Base-by-base conservation (phyloP, 2,888 invertebrate genomes). In the Oligia latruncula region DNA sequence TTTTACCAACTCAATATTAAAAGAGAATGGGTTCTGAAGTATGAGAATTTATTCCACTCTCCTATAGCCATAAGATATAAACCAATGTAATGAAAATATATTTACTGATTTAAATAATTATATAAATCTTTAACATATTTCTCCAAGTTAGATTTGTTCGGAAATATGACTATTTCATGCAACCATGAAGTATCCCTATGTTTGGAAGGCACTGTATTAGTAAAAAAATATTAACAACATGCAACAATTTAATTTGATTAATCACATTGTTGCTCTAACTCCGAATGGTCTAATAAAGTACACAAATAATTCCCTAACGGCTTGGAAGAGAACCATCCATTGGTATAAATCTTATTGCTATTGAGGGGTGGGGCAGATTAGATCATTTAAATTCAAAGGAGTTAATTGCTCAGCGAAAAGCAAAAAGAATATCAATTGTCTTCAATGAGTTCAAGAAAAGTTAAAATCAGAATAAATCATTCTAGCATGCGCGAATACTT, bases 341-440 rank as follows among this genome's bases (percentile, higher is more conserved):
- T 77, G 78, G 67, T 67, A 67, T 78, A 62, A 40, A 78, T 83
- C 78, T 83, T 55, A 77, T 83, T 60, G 52, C 80, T 80, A 58
- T 68, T 62, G 55, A 81, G 67, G 40, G 55, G 46, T 79, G 79
- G 67, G 55, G 67, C 62, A 64, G 15, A 46, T 40, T 20, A 55
- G 29, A 68, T 64, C 11, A 74, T 64, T 85, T 62, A 80, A 78
- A 68, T 58, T 72, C 46, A 65, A 86, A 76, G 17, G 84, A 75
- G 80, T 82, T 77, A 84, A 88, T 77, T 90, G 92, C 92, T 91
- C 89, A 87, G 92, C 92, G 92, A 92, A 88, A 91, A 90, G 86
- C 68, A 86, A 71, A 78, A 49, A 64, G 15, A 35, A 62, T 55
- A 17, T 35, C 11, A 60, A 65, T 52, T 64, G 58, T 68, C 52